phyloP scores from a whole-genome alignment of 2,797 vertebrate genomes.

The Cygnus olor region DNA sequence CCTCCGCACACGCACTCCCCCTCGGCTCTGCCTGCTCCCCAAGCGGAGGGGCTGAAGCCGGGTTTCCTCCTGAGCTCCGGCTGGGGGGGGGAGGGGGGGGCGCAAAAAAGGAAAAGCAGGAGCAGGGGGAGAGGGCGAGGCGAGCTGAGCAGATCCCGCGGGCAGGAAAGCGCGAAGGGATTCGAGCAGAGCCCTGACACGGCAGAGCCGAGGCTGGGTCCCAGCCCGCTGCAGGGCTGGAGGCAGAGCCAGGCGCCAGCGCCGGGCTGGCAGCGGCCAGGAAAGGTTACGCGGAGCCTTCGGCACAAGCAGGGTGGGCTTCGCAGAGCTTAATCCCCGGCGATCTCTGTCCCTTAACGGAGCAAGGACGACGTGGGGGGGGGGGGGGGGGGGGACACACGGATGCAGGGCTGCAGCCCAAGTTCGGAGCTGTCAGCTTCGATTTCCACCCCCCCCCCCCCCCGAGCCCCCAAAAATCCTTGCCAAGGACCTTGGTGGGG shows the following conservation, averaged over 20 bases:
- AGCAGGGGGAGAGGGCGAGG: neutral
- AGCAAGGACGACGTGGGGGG: neutral
- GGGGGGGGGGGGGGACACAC: too few relatives aligned
- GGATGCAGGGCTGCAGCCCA: too few relatives aligned
- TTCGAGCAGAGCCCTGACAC: neutral
- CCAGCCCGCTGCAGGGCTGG: neutral
- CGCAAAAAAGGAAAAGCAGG: neutral
- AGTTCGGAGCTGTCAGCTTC: neutral
- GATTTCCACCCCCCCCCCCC: too few relatives aligned
- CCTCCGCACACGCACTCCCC: neutral
- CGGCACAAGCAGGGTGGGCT: neutral
- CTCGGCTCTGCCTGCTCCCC: neutral
- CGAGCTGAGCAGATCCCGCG: fast-evolving
- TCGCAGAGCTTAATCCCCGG: neutral
- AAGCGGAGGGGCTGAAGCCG: neutral
- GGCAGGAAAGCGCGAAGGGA: neutral
- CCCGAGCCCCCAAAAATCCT: neutral
- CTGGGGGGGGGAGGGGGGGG: too few relatives aligned
- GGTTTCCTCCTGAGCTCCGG: fast-evolving
- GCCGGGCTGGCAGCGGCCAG: too few relatives aligned
- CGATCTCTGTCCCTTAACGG: neutral
- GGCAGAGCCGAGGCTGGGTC: too few relatives aligned
- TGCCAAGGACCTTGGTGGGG: neutral
- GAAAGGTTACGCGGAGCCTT: too few relatives aligned
- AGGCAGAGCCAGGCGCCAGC: too few relatives aligned